phyloP scores from a whole-genome alignment of 2,797 vertebrate genomes.

The Anguilla anguilla region DNA sequence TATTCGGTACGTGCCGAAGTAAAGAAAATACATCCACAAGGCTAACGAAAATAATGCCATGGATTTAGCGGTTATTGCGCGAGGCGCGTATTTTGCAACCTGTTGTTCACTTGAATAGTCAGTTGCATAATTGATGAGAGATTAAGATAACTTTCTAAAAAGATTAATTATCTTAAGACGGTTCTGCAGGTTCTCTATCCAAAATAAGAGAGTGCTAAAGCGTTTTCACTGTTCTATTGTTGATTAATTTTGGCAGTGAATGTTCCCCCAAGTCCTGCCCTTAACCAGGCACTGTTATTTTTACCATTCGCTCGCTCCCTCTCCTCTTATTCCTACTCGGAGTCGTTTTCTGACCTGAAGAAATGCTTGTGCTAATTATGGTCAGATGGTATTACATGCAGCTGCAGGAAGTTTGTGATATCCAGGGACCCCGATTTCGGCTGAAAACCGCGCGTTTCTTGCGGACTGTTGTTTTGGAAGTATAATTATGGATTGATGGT shows the following conservation, averaged over 20 bases:
- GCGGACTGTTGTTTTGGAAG: background rate
- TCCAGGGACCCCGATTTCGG: background rate
- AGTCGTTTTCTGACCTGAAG: background rate
- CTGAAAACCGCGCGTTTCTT: background rate
- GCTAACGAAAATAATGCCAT: background rate
- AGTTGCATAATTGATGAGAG: background rate
- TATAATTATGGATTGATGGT: slow-evolving; percentile 13
- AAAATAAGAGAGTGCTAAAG: background rate
- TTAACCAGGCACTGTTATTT: background rate
- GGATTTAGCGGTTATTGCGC: background rate
- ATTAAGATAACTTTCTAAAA: background rate
- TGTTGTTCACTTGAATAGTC: background rate
- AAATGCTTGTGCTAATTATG: background rate
- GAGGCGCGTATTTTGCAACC: background rate
- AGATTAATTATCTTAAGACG: background rate
- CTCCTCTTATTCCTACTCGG: background rate
- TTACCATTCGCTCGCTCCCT: background rate
- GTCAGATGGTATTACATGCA: background rate
- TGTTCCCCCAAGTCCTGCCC: background rate
- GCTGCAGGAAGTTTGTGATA: slow-evolving; percentile 8
- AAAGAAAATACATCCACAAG: background rate
- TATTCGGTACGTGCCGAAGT: background rate
- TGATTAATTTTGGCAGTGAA: background rate
- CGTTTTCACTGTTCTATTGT: background rate
- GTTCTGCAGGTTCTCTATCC: background rate